These are phyloP conservation scores for Acyrthosiphon pisum DNA, from an alignment of 1,140 invertebrate genomes.

Conservation along the genomic window DNA sequence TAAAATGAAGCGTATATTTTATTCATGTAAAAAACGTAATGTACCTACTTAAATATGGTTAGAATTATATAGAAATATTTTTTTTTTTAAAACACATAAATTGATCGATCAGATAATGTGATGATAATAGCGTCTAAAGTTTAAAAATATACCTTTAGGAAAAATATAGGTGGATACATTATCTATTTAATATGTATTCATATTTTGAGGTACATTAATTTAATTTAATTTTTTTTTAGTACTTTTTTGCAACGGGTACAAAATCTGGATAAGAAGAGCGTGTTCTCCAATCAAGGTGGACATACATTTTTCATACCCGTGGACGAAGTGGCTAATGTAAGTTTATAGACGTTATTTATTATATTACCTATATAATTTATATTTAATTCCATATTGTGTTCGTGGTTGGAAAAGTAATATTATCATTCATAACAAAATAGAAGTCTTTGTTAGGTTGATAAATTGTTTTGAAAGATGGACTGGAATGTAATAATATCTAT, in stretches of 20 bases:
- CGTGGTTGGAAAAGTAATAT: neutral
- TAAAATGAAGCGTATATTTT: neutral
- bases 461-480: neutral
- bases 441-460: neutral
- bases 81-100: too few species aligned
- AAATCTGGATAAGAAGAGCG: conserved; percentile 73
- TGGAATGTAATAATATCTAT: neutral
- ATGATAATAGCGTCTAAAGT: neutral
- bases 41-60: neutral
- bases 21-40: neutral
- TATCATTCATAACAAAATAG: neutral
- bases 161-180: neutral
- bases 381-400: neutral
- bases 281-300: conserved; percentile 77
- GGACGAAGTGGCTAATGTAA: conserved; percentile 86
- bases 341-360: conserved; percentile 25
- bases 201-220: neutral
- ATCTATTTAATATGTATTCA: neutral
- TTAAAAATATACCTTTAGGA: neutral
- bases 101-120: neutral
- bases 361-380: neutral
- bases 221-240: conserved; percentile 65
- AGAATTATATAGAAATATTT: too few species aligned
- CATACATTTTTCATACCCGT: conserved; percentile 90
- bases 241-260: conserved; percentile 78